Percentiles rank a stretch among this genome's conserved stretches.
These are phyloP conservation scores for Carlito syrichta DNA, from an alignment of 2,113 vertebrate genomes.

Conservation along the genomic window DNA sequence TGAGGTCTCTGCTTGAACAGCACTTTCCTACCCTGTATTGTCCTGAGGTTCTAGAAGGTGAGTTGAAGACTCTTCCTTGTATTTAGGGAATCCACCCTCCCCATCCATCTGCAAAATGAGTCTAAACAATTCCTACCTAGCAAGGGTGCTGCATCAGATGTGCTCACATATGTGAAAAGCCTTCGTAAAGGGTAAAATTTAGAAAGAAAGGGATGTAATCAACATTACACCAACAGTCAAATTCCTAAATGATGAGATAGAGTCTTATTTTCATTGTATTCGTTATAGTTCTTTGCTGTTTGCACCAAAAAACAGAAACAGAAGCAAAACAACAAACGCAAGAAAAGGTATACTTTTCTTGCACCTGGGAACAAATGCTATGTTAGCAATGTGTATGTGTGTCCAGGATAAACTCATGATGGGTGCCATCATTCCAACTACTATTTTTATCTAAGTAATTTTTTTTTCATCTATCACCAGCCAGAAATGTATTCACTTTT, in stretches of 20 bases:
- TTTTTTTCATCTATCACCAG: accelerated
- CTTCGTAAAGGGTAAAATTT: not conserved
- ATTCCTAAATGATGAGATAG: not conserved
- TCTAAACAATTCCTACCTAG: too few relatives aligned
- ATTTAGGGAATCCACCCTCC: too few relatives aligned
- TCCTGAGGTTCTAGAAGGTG: not conserved
- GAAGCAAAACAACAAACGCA: too few relatives aligned
- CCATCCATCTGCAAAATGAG: not conserved
- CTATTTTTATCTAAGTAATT: not conserved
- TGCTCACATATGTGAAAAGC: accelerated
- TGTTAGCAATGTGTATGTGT: not conserved
- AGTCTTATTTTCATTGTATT: not conserved
- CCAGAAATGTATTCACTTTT: accelerated
- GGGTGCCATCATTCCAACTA: not conserved
- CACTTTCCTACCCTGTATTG: accelerated
- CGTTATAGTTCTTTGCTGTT: not conserved
- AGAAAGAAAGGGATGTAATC: too few relatives aligned
- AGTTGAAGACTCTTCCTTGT: too few relatives aligned
- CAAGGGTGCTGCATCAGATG: accelerated
- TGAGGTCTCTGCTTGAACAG: accelerated
- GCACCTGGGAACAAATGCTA: not conserved
- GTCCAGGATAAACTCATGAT: not conserved
- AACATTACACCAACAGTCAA: too few relatives aligned
- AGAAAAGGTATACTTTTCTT: not conserved
- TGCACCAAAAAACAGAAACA: not conserved